Conservation (phyloP, 2,888 invertebrate species). For the Leptopilina myrica region DNA sequence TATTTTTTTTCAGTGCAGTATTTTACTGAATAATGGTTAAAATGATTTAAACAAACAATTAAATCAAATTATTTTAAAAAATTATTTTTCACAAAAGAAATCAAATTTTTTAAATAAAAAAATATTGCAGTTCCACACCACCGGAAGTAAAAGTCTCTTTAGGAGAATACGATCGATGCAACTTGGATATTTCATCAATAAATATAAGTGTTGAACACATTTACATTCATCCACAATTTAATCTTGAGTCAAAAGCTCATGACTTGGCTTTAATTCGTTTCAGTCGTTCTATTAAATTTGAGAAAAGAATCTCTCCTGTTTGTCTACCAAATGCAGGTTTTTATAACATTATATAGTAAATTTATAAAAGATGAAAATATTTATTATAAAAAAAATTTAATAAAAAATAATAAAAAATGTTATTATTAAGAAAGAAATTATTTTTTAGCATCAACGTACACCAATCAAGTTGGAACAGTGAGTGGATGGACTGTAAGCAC, state of each 20-base stretch:
- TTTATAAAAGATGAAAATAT: not conserved
- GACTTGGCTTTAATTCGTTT: slow-evolving; percentile 81
- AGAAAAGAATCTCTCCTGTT: slow-evolving; percentile 79
- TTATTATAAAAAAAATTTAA: not conserved
- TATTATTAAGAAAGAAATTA: not conserved
- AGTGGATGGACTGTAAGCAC: slow-evolving; percentile 76
- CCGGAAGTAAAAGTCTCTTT: slow-evolving; percentile 78
- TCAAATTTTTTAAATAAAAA: not conserved
- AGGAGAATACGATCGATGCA: slow-evolving; percentile 79
- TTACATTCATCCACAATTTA: slow-evolving; percentile 79
- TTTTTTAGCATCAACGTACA: slow-evolving; percentile 73
- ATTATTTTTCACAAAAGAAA: too few species aligned
- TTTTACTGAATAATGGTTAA: too few species aligned
- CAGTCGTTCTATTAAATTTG: slow-evolving; percentile 78
- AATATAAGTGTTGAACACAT: slow-evolving; percentile 79
- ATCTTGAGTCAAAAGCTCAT: slow-evolving; percentile 77
- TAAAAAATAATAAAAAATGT: too few species aligned
- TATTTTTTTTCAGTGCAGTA: too few species aligned
- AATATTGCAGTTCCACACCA: slow-evolving; percentile 62
- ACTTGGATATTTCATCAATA: slow-evolving; percentile 76
- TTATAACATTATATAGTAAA: not conserved
- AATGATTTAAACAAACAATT: too few species aligned
- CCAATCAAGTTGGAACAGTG: slow-evolving; percentile 78
- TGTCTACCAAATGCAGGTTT: slow-evolving; percentile 79
- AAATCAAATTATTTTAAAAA: too few species aligned